Evolutionary conservation across 2,888 invertebrate species (phyloP), one percentile per base, ranked within the genome.

Genomic region (Drosophila peninsularis): DNA sequence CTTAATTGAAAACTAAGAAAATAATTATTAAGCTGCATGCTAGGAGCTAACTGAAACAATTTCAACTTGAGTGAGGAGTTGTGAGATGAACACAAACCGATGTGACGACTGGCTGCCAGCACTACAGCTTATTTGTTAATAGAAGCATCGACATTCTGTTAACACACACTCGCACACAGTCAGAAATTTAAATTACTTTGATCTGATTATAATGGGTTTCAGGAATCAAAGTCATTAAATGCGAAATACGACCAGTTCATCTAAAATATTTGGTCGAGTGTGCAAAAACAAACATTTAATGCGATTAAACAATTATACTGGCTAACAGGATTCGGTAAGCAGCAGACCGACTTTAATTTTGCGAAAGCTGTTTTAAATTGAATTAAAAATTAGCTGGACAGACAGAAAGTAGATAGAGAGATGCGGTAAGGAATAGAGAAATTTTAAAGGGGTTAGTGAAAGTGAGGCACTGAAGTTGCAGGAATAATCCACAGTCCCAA

Each of bases 211-310:
- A 34, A 24, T 24, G n/a, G 56, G 36, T 19, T 44, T 47, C 17
- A 13, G 37, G 27, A 39, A 58, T 42, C 42, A 54, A 64, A 39
- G 37, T 54, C 49, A 19, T 47, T 37, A 32, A 34, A 53, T 19
- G 11, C 11, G 17, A 17, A 47, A 47, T 47, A 32, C 36, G 66
- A 13, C 21, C 14, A 21, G 45, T 34, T 34, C 21, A 37, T 44
- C 17, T 62, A 24, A 32, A 57, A 54, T 61, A 39, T 49, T n/a
- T 11, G n/a, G 36, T 52, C 36, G n/a, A 34, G 36, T 52, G 21
- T 50, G 30, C 57, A 47, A 50, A 44, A 72, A 58, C 34, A 68
- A 55, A 44, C 56, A 68, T 62, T 68, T 72, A 68, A 63, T 49
- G 32, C 21, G 47, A 72, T 44, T 67, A 41, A 67, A 53, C 49